A percentile compares a stretch with the other conserved stretches of the same genome.
These are phyloP conservation scores for Harmothoe impar DNA, from an alignment of 2,888 invertebrate species.

Conservation along the genomic window DNA sequence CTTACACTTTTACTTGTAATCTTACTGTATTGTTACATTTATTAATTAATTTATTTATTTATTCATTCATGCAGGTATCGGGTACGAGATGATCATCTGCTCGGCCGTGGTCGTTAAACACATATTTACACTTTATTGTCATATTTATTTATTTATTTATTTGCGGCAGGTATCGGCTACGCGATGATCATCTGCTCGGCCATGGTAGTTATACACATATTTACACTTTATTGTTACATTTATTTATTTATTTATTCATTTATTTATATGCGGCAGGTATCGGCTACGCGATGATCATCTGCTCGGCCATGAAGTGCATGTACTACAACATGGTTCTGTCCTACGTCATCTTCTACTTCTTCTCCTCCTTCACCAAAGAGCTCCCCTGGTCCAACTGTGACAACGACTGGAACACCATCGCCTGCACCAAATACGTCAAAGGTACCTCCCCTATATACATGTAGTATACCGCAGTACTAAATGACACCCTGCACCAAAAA, in stretches of 20 bases:
- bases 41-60: neutral
- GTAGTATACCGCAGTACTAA: no score
- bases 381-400: constrained; percentile 30
- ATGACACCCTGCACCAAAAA: no score
- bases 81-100: neutral
- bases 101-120: no score
- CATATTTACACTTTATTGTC: no score
- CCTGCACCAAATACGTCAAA: constrained; percentile 46
- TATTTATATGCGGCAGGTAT: constrained; percentile 32
- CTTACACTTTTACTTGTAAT: no score
- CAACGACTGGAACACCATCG: constrained; percentile 37
- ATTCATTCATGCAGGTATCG: no score
- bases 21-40: neutral
- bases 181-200: no score
- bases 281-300: constrained; percentile 38
- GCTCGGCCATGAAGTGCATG: constrained; percentile 36
- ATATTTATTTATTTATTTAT: neutral
- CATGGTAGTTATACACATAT: no score
- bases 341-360: constrained; percentile 54
- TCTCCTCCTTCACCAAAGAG: constrained; percentile 26
- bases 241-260: neutral
- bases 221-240: neutral
- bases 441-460: constrained; percentile 18
- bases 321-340: constrained; percentile 54
- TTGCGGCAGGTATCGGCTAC: constrained; percentile 51